phyloP scores from a whole-genome alignment of 2,113 vertebrate species.

The Athene noctua region DNA sequence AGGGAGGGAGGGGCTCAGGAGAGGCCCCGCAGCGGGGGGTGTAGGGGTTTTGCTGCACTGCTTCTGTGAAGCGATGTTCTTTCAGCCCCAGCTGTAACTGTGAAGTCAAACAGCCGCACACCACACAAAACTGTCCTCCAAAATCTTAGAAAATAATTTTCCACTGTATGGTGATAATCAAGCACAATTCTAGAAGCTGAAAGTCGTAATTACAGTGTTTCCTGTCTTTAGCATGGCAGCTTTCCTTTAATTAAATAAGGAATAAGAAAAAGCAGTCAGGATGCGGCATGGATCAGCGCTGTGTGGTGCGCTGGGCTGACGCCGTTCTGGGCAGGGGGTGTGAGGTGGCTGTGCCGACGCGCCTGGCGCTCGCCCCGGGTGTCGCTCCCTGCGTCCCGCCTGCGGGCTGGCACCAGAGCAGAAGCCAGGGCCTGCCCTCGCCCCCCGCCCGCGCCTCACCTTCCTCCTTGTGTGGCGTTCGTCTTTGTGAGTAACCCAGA shows the following conservation, averaged over 20 bases:
- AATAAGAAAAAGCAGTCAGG: too few species aligned
- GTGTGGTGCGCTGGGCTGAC: neutral
- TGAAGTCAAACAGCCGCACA: too few species aligned
- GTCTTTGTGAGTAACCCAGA: neutral
- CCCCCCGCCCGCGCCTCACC: neutral
- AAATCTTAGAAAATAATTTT: neutral
- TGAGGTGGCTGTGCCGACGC: neutral
- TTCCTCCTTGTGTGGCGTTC: too few species aligned
- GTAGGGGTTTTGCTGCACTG: neutral
- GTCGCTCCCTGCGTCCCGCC: too few species aligned
- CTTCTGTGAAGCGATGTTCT: accelerated
- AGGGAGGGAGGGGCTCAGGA: neutral
- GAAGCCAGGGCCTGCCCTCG: too few species aligned
- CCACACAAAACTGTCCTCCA: neutral
- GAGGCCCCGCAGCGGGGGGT: accelerated
- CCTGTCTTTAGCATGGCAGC: neutral
- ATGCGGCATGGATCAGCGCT: neutral
- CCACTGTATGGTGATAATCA: neutral
- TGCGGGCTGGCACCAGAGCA: too few species aligned
- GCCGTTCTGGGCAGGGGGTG: neutral
- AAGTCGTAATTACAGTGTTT: neutral
- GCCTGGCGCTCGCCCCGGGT: too few species aligned
- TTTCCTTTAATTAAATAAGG: neutral
- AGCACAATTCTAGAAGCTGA: neutral
- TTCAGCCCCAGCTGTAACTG: neutral